These are phyloP conservation scores for Acrossocheilus fasciatus DNA, from an alignment of 2,797 vertebrate species.

Conservation along the genomic window DNA sequence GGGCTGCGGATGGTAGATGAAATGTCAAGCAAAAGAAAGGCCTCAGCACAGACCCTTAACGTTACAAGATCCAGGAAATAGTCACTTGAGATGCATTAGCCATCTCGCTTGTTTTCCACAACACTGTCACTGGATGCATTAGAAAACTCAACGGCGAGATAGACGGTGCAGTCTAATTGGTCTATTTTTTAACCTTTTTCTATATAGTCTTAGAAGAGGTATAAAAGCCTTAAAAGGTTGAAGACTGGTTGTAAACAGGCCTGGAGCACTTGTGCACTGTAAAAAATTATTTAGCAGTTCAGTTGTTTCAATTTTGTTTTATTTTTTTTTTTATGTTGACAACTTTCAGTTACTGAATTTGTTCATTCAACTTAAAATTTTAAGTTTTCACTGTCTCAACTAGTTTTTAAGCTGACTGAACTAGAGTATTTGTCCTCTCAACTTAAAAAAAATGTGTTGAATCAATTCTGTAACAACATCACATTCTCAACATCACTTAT, in stretches of 20 bases:
- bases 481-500: too few species aligned
- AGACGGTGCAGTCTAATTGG: background rate
- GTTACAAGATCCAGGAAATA: background rate
- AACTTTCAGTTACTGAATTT: too few species aligned
- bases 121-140: constrained; percentile 4
- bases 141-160: constrained; percentile 5
- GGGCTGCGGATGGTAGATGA: background rate
- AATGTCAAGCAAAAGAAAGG: background rate
- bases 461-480: too few species aligned
- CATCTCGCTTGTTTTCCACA: background rate
- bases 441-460: too few species aligned
- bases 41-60: background rate
- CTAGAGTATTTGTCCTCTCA: too few species aligned
- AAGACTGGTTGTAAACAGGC: background rate
- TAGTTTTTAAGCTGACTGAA: too few species aligned
- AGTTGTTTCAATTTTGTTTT: too few species aligned
- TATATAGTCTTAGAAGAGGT: too few species aligned
- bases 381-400: too few species aligned
- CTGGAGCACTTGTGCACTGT: background rate
- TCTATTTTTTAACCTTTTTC: background rate
- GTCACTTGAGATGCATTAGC: constrained; percentile 22
- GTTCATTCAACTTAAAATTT: too few species aligned
- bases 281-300: too few species aligned
- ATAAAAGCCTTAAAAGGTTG: background rate
- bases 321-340: too few species aligned